phyloP scores from a whole-genome alignment of 2,113 vertebrate genomes.

The Pycnonotus jocosus region DNA sequence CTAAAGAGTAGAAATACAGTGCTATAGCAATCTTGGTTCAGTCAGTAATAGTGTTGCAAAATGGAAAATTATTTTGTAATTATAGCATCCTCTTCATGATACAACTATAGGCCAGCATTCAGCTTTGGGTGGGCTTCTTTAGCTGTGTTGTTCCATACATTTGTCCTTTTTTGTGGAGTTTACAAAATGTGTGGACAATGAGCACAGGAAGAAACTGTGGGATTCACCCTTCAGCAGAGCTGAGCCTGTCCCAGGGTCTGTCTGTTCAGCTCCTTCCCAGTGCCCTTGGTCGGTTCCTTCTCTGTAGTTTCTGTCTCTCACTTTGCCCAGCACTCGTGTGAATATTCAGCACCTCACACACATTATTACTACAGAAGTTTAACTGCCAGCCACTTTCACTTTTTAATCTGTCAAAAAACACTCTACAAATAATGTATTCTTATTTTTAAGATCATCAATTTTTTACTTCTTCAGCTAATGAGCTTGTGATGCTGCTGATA shows the following conservation, averaged over 20 bases:
- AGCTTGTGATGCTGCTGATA: background rate
- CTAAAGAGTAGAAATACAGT: background rate
- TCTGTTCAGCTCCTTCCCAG: background rate
- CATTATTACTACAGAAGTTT: background rate
- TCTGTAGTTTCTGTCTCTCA: background rate
- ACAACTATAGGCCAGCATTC: accelerated
- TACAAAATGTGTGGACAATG: background rate
- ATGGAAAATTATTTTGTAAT: background rate
- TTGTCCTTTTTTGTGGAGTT: background rate
- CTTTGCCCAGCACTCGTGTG: background rate
- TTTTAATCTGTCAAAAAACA: background rate
- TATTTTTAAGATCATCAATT: background rate
- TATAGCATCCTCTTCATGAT: background rate
- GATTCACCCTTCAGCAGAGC: background rate
- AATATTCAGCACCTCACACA: background rate
- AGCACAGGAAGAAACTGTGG: background rate
- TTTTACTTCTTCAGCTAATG: background rate
- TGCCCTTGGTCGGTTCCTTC: background rate
- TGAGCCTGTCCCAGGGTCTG: background rate
- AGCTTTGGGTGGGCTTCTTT: background rate
- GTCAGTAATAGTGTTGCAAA: background rate
- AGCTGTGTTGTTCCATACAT: background rate
- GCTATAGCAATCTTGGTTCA: background rate
- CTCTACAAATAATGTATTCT: background rate
- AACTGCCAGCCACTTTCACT: background rate